Evolutionary conservation across 2,113 vertebrate species (phyloP).

Genomic region (Dipodomys spectabilis): DNA sequence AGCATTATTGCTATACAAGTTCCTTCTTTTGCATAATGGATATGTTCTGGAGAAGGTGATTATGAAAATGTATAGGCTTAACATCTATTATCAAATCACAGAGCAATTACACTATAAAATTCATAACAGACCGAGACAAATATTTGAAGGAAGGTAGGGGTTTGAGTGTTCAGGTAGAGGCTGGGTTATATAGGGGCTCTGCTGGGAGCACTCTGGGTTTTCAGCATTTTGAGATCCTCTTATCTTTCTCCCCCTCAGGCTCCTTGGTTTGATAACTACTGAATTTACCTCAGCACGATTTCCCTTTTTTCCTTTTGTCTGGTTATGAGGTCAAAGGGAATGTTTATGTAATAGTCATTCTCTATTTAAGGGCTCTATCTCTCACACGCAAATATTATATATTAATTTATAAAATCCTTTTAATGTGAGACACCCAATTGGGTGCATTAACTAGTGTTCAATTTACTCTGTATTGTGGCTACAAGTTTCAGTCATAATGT

Average conservation of each 20-base stretch:
- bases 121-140: constrained; percentile 40
- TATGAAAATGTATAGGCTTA: constrained; percentile 78
- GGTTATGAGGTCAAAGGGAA: background rate
- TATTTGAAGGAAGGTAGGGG: background rate
- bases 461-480: constrained; percentile 8
- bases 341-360: background rate
- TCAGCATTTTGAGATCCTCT: background rate
- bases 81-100: constrained; percentile 73
- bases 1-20: constrained; percentile 50
- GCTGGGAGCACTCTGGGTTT: background rate
- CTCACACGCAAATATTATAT: background rate
- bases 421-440: constrained; percentile 20
- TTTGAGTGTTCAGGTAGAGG: background rate
- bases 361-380: background rate
- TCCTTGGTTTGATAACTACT: constrained; percentile 27
- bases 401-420: background rate
- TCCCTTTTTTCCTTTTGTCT: constrained; percentile 29
- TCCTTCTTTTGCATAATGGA: constrained; percentile 75
- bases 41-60: constrained; percentile 71
- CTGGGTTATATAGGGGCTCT: background rate
- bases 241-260: constrained; percentile 1
- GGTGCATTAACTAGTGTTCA: background rate
- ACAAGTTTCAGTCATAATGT: constrained; percentile 12
- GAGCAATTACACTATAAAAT: constrained; percentile 70
- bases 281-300: background rate